Conservation (phyloP, 2,113 vertebrate species). For the Mustela nigripes region DNA sequence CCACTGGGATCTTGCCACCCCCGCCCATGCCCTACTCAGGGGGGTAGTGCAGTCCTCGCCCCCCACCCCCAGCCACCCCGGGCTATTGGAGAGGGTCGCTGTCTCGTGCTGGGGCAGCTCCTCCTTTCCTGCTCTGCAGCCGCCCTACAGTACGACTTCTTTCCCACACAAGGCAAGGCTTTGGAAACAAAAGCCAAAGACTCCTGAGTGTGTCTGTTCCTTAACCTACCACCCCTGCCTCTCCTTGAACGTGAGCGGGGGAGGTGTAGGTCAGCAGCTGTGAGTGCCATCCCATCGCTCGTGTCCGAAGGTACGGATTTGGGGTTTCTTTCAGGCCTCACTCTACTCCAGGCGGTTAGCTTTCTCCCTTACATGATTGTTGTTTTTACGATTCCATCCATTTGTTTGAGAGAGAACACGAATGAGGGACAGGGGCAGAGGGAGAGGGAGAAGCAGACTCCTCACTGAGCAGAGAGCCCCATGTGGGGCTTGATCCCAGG, state of each 20-base stretch:
- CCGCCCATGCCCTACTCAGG: accelerated
- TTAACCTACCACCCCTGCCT: neutral
- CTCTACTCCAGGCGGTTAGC: neutral
- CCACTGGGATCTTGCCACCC: neutral
- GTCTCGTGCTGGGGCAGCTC: too few relatives aligned
- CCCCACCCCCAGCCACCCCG: neutral
- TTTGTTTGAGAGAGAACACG: neutral
- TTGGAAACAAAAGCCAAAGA: neutral
- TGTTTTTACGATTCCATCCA: neutral
- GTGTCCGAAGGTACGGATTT: neutral
- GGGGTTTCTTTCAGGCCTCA: neutral
- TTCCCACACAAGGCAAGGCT: neutral
- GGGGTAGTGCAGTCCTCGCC: neutral
- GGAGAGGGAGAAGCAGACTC: neutral
- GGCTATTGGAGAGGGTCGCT: neutral
- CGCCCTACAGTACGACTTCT: neutral
- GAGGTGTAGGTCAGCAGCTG: neutral
- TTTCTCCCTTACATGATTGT: neutral
- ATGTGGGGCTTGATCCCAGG: neutral
- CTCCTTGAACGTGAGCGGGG: neutral
- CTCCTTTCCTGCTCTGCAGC: neutral
- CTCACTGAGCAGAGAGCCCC: too few relatives aligned
- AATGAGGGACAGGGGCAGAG: neutral
- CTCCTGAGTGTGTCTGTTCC: neutral
- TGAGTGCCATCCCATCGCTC: neutral